phyloP scores from a whole-genome alignment of 2,888 invertebrate species.

The Syrphus vitripennis region DNA sequence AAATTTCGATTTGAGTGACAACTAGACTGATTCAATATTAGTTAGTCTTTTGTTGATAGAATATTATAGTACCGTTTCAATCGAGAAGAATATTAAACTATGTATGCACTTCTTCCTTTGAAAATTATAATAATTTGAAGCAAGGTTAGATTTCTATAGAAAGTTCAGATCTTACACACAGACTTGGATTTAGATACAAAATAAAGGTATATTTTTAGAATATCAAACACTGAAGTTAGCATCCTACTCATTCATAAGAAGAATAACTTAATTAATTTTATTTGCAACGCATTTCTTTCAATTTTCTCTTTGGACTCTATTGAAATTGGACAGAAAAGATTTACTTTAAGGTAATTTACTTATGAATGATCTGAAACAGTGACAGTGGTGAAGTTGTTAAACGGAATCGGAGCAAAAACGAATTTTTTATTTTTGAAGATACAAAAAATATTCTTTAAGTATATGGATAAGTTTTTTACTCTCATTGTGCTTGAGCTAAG shows the following conservation, averaged over 20 bases:
- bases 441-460: too few species aligned
- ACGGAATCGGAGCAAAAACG: too few species aligned
- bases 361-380: background rate
- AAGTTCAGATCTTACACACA: background rate
- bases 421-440: too few species aligned
- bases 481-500: too few species aligned
- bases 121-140: background rate
- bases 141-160: background rate
- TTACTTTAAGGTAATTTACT: background rate
- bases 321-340: background rate
- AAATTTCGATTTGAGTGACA: background rate
- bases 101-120: background rate
- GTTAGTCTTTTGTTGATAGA: background rate
- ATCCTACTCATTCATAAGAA: background rate
- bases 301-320: background rate
- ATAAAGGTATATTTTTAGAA: background rate
- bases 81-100: background rate
- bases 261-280: conserved; percentile 38
- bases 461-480: too few species aligned
- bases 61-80: background rate
- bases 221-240: background rate
- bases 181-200: background rate
- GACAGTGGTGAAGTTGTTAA: background rate
- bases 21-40: background rate
- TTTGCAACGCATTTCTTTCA: conserved; percentile 51